Conservation (phyloP, 1,140 invertebrate species). For the Procambarus clarkii region DNA sequence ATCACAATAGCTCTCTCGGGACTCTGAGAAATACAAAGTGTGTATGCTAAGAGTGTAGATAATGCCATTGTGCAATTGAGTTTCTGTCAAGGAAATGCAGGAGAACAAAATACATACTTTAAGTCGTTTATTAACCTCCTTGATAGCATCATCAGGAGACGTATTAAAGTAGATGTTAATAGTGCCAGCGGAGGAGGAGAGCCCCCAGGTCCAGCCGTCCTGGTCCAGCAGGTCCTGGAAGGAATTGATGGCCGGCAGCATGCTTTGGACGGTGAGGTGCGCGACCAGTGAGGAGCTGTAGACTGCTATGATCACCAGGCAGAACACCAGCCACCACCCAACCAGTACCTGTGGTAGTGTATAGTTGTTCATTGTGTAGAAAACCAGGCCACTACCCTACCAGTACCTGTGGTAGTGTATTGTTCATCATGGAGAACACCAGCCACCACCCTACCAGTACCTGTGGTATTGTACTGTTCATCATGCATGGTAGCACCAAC, state of each 20-base stretch:
- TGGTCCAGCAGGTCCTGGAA: not conserved
- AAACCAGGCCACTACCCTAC: not conserved
- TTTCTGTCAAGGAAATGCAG: too few relatives aligned
- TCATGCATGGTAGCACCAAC: not conserved
- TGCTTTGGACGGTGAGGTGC: conserved; percentile 5
- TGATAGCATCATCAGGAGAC: not conserved
- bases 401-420: not conserved
- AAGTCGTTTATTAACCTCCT: not conserved
- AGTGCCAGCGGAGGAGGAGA: not conserved
- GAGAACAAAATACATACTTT: not conserved
- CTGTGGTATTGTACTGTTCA: not conserved
- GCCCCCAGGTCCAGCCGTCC: conserved; percentile 10
- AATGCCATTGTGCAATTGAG: too few relatives aligned
- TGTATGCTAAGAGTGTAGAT: too few relatives aligned
- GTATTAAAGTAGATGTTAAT: not conserved
- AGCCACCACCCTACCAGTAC: not conserved
- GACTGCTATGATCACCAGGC: not conserved
- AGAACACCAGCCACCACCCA: conserved; percentile 16
- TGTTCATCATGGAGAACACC: not conserved
- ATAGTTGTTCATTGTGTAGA: not conserved
- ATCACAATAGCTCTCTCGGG: too few relatives aligned
- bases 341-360: conserved; percentile 4
- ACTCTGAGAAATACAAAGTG: too few relatives aligned
- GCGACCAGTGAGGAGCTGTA: conserved; percentile 25
- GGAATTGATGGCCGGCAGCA: not conserved